These are phyloP conservation scores for Muntiacus reevesi DNA, from an alignment of 2,113 vertebrate genomes.

Conservation along the genomic window DNA sequence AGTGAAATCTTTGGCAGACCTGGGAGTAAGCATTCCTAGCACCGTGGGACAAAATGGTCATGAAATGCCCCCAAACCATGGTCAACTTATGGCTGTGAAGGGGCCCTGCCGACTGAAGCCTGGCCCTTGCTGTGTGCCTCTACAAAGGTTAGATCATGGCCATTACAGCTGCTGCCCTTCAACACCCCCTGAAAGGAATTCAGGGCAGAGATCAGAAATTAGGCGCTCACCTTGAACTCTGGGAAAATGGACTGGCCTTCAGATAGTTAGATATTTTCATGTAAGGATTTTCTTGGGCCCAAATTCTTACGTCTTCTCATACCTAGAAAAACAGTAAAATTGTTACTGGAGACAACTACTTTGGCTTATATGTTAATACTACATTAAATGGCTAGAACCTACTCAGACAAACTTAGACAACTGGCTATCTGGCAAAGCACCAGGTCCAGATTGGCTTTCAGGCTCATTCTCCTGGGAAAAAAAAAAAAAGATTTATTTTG, in stretches of 20 bases:
- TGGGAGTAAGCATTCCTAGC: not conserved
- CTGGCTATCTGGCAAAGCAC: not conserved
- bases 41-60: not conserved
- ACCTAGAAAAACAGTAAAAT: not conserved
- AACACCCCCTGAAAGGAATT: not conserved
- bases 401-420: not conserved
- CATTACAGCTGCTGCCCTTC: not conserved
- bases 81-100: not conserved
- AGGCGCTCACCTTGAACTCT: not conserved
- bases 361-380: not conserved
- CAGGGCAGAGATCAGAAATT: not conserved
- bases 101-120: not conserved
- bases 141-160: not conserved
- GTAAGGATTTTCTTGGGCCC: not conserved
- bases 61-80: not conserved
- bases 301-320: not conserved
- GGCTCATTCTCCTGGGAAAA: not conserved
- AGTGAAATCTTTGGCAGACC: not conserved
- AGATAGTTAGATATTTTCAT: not conserved
- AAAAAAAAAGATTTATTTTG: not conserved
- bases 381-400: not conserved
- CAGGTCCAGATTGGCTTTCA: not conserved
- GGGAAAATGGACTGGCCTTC: not conserved
- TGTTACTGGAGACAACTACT: not conserved
- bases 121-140: not conserved